Evolutionary conservation across 2,888 invertebrate species (phyloP).

Genomic region (Augochlorella aurata): DNA sequence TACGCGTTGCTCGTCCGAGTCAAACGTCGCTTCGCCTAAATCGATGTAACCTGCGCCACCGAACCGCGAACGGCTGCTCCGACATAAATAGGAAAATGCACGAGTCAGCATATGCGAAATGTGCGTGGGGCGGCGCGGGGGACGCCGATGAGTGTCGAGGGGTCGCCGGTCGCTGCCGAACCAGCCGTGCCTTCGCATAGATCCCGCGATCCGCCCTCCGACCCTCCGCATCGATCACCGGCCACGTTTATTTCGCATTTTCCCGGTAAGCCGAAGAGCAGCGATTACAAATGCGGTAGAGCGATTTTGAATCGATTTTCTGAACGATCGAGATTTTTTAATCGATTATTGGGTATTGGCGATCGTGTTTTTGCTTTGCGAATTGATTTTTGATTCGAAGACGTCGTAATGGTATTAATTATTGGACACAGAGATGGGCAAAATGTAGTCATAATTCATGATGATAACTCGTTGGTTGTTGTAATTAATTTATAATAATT

Average conservation of each 20-base stretch:
- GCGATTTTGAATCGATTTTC: too few relatives aligned
- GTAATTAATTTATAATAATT: too few relatives aligned
- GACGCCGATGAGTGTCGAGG: slow-evolving; percentile 48
- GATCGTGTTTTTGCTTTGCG: too few relatives aligned
- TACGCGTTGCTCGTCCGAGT: slow-evolving; percentile 35
- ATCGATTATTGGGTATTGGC: too few relatives aligned
- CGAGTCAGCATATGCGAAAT: slow-evolving; percentile 62
- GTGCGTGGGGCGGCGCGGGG: slow-evolving; percentile 43
- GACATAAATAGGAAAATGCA: slow-evolving; percentile 59
- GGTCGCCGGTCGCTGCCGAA: slow-evolving; percentile 34
- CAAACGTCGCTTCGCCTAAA: slow-evolving; percentile 46
- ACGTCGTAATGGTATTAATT: too few relatives aligned
- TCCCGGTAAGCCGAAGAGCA: background rate
- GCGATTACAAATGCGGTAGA: background rate
- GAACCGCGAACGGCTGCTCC: slow-evolving; percentile 7
- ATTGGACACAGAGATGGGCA: too few relatives aligned
- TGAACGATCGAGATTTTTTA: too few relatives aligned
- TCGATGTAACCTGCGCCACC: slow-evolving; percentile 33
- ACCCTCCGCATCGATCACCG: background rate
- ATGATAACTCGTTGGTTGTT: too few relatives aligned
- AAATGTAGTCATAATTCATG: too few relatives aligned
- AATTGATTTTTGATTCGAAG: too few relatives aligned
- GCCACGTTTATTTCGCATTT: background rate
- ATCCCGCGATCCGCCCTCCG: background rate
- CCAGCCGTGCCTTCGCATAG: background rate